Conservation (phyloP, 1,140 invertebrate species). For the Acromyrmex heyeri region DNA sequence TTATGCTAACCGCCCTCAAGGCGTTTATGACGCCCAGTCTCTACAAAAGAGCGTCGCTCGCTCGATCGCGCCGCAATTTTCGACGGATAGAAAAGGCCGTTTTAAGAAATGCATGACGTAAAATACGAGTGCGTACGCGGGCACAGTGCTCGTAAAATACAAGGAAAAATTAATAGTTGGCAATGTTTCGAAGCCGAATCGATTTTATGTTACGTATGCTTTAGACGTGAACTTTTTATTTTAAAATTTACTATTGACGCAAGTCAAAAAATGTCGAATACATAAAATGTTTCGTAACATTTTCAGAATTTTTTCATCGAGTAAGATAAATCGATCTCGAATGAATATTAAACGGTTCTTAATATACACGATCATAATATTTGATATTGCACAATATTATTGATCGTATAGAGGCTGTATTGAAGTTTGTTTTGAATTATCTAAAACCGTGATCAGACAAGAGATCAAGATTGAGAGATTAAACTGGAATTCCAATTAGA, state of each 20-base stretch:
- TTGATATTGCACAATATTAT: too few relatives aligned
- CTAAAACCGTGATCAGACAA: too few relatives aligned
- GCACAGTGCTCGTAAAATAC: not conserved
- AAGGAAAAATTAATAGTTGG: slow-evolving; percentile 16
- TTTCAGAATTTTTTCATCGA: not conserved
- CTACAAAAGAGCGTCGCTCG: not conserved
- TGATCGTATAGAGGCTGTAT: too few relatives aligned
- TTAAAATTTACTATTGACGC: not conserved
- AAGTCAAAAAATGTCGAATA: not conserved
- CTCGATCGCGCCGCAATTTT: slow-evolving; percentile 33
- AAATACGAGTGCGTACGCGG: slow-evolving; percentile 11
- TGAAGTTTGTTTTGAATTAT: too few relatives aligned
- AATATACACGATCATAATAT: too few relatives aligned
- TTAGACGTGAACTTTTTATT: not conserved
- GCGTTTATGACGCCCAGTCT: slow-evolving; percentile 27
- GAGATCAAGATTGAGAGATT: too few relatives aligned
- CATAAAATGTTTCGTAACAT: not conserved
- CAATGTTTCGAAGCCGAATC: not conserved
- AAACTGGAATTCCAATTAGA: too few relatives aligned
- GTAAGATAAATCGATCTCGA: not conserved
- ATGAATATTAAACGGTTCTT: not conserved
- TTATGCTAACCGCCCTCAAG: slow-evolving; percentile 46
- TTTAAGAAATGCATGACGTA: slow-evolving; percentile 7
- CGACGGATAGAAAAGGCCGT: slow-evolving; percentile 13
- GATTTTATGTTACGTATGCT: not conserved